Evolutionary conservation across 2,888 invertebrate genomes (phyloP).

Genomic region (Seira musarum): DNA sequence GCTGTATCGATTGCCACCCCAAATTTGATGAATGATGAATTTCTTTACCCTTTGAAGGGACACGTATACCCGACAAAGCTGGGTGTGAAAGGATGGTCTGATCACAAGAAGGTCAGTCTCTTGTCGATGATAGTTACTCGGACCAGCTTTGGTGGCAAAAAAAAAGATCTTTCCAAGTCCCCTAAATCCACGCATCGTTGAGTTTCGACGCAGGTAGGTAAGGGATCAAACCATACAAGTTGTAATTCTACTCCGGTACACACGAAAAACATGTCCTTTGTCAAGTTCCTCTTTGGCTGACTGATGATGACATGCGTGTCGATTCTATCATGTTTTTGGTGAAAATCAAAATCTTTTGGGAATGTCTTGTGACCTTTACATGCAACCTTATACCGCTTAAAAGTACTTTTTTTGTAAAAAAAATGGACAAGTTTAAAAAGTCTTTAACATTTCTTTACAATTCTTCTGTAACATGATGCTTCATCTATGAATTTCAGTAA

Average conservation of each 20-base stretch:
- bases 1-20: too few species aligned
- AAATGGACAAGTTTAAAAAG: too few species aligned
- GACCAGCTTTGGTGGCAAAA: slow-evolving; percentile 42
- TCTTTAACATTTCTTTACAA: too few species aligned
- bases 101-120: slow-evolving; percentile 44
- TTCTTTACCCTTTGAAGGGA: slow-evolving; percentile 63
- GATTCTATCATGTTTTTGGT: neutral
- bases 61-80: slow-evolving; percentile 38
- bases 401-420: too few species aligned
- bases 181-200: slow-evolving; percentile 50
- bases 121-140: slow-evolving; percentile 55
- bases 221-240: slow-evolving; percentile 30
- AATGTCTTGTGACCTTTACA: too few species aligned
- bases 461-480: slow-evolving; percentile 33
- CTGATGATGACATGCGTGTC: slow-evolving; percentile 46
- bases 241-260: neutral
- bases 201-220: slow-evolving; percentile 43
- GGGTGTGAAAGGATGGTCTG: slow-evolving; percentile 19
- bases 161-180: slow-evolving; percentile 38
- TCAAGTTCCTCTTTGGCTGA: slow-evolving; percentile 35
- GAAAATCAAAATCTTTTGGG: neutral
- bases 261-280: slow-evolving; percentile 34
- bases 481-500: neutral
- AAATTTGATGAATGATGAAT: slow-evolving; percentile 69
- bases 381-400: too few species aligned